Base-by-base conservation (phyloP, 2,113 vertebrate species). In the Rhegmatorhina hoffmannsi region DNA sequence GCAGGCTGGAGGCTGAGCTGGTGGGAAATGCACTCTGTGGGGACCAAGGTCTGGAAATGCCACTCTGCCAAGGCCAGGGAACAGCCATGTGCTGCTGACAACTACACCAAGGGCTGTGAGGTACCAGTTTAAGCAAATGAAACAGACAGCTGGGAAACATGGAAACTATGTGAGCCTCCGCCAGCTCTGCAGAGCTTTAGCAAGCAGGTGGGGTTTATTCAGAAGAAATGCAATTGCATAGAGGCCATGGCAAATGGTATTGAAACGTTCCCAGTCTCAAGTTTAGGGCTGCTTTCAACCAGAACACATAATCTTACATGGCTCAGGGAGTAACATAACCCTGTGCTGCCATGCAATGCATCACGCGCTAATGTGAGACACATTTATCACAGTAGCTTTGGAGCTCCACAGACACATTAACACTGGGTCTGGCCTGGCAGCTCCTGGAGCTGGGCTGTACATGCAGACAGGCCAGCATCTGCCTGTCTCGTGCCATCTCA, bases 101-200 rank as follows among this genome's bases (percentile, higher is more conserved):
- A 1, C 72, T 34, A 28, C 23, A 18, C 34, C 70, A 29, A 73
- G 58, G 56, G 31, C 34, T 72, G 36, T 23, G 67, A 56, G 56
- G 69, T 52, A 40, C 84, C 17, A 17, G 55, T 72, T 93, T 73
- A 59, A 89, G 88, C 44, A 77, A 91, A 46, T 56, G 66, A 90
- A 96, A 89, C 92, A 94, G 96, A 96, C 84, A 95, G 66, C 60
- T 92, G 97, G 58, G 84, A 96, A 96, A 95, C 29, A 52, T 84
- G 96, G 89, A 92, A 96, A 96, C 63, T 91, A 89, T 97, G 96
- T 85, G 89, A 93, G 87, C 53, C 81, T 69, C 33, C 0, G 64
- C 38, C 83, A 97, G 84, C 31, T 55, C 55, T 40, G 52, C 82
- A 68, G 82, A 83, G 81, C 92, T 80, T 33, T 47, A 46, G 68